A percentile compares a stretch with the other conserved stretches of the same genome.
Evolutionary conservation across 2,888 invertebrate genomes (phyloP).

Genomic region (Ophion ventricosus): DNA sequence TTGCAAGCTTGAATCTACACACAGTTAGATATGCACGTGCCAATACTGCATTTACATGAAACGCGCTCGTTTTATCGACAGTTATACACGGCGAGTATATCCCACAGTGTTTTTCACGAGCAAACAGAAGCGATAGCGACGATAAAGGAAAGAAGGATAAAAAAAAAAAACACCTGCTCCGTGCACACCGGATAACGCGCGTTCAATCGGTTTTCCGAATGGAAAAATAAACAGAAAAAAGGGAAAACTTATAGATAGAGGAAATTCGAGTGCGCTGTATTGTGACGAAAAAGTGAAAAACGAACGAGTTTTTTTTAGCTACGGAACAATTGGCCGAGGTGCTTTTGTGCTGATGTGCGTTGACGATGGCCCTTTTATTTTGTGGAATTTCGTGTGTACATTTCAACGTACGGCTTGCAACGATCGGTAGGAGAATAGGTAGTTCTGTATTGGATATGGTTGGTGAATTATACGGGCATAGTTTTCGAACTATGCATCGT

Average conservation of each 20-base stretch:
- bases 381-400: too few relatives aligned
- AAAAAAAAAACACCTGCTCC: slow-evolving; percentile 33
- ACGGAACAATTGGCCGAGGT: not conserved
- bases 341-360: too few relatives aligned
- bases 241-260: slow-evolving; percentile 9
- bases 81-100: slow-evolving; percentile 20
- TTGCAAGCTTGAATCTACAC: slow-evolving; percentile 1
- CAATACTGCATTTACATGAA: slow-evolving; percentile 27
- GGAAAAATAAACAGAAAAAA: slow-evolving; percentile 3
- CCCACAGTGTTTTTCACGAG: slow-evolving; percentile 37
- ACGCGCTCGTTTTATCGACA: slow-evolving; percentile 4
- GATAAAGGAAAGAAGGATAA: not conserved
- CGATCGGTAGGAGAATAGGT: not conserved
- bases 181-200: slow-evolving; percentile 11
- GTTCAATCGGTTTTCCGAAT: slow-evolving; percentile 5
- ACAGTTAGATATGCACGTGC: slow-evolving; percentile 16
- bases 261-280: not conserved
- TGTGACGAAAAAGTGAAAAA: slow-evolving; percentile 39
- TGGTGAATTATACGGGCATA: not conserved
- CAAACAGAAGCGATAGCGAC: slow-evolving; percentile 47
- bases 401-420: too few relatives aligned
- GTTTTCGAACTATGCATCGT: not conserved
- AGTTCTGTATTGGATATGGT: not conserved
- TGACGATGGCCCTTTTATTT: too few relatives aligned
- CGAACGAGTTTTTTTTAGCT: not conserved